phyloP scores from a whole-genome alignment of 2,113 vertebrate genomes.

The Oostethus manadensis region DNA sequence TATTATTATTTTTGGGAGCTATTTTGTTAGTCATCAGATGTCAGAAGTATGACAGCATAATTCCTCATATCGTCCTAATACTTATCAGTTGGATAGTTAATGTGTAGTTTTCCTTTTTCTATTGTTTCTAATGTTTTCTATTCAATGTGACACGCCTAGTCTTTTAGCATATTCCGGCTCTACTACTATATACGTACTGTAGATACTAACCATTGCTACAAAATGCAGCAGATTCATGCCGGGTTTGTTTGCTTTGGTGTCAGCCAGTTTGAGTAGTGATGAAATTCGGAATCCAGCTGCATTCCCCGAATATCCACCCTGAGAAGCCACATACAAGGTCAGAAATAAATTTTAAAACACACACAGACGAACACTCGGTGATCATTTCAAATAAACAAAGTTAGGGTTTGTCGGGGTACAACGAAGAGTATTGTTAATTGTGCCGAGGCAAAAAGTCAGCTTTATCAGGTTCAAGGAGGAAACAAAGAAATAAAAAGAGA shows the following conservation, averaged over 20 bases:
- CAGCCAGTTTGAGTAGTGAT: slow-evolving; percentile 78
- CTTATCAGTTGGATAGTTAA: too few relatives aligned
- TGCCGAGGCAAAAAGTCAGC: slow-evolving; percentile 26
- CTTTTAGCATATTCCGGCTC: background rate
- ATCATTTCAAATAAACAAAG: slow-evolving; percentile 39
- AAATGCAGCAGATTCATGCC: slow-evolving; percentile 83
- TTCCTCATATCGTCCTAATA: too few relatives aligned
- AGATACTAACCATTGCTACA: slow-evolving; percentile 77
- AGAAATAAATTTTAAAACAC: slow-evolving; percentile 24
- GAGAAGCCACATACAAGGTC: slow-evolving; percentile 34
- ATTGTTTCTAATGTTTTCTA: too few relatives aligned
- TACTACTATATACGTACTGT: background rate
- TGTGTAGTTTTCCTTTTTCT: too few relatives aligned
- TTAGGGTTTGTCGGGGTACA: slow-evolving; percentile 29
- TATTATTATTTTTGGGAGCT: too few relatives aligned
- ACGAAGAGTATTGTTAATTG: slow-evolving; percentile 15
- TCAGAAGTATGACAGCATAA: too few relatives aligned
- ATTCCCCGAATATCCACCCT: slow-evolving; percentile 81
- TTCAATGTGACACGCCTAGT: too few relatives aligned
- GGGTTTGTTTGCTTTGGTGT: slow-evolving; percentile 81
- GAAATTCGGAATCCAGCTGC: slow-evolving; percentile 78
- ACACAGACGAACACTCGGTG: slow-evolving; percentile 8
- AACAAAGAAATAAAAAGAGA: slow-evolving; percentile 10
- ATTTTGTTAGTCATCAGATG: too few relatives aligned
- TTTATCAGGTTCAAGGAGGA: slow-evolving; percentile 24